These are phyloP conservation scores for Rhinoderma darwinii DNA, from an alignment of 2,113 vertebrate genomes.

Conservation along the genomic window DNA sequence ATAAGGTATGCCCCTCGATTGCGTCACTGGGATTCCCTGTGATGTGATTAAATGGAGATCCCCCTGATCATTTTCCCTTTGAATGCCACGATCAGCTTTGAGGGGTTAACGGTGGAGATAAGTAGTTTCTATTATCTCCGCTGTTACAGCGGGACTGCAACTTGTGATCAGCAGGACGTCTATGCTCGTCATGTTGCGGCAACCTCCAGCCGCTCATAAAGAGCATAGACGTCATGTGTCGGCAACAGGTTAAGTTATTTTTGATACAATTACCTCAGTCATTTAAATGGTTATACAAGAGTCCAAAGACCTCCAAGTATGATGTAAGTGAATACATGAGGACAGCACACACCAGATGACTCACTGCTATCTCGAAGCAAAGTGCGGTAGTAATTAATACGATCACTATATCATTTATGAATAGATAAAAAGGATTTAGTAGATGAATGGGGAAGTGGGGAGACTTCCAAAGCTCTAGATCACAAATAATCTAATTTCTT, in stretches of 20 bases:
- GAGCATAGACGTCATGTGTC: no score
- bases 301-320: slow-evolving; percentile 5
- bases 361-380: slow-evolving; percentile 19
- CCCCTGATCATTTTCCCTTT: no score
- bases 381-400: background rate
- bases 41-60: no score
- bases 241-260: background rate
- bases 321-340: slow-evolving; percentile 22
- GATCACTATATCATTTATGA: background rate
- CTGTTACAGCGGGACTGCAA: no score
- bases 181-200: no score
- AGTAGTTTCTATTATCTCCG: no score
- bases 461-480: background rate
- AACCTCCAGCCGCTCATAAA: no score
- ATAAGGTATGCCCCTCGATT: no score
- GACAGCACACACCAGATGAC: background rate
- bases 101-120: no score
- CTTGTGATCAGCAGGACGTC: no score
- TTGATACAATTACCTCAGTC: slow-evolving; percentile 2
- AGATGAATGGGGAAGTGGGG: background rate
- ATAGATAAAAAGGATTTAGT: background rate
- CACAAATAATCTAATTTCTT: background rate
- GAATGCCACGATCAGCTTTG: no score
- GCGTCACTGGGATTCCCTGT: no score
- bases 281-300: slow-evolving; percentile 20